These are phyloP conservation scores for Pteropus alecto DNA, from an alignment of 2,113 vertebrate genomes.

Conservation along the genomic window DNA sequence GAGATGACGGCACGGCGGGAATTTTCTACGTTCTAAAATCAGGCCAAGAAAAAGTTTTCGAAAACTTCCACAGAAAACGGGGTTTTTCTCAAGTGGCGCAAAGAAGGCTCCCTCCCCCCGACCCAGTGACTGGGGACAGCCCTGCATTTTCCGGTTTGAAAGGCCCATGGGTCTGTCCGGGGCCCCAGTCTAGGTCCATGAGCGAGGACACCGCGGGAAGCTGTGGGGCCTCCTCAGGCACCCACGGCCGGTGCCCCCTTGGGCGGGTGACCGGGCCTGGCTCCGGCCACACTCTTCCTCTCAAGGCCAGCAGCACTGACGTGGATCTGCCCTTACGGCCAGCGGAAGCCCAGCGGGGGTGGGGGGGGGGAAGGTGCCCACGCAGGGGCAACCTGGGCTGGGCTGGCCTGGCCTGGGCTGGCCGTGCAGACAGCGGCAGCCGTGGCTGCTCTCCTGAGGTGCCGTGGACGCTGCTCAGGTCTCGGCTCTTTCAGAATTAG, in stretches of 20 bases:
- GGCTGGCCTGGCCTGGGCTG: not conserved
- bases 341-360: too few species aligned
- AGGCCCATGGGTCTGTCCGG: not conserved
- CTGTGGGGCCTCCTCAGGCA: not conserved
- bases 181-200: not conserved
- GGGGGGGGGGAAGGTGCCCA: rapidly evolving
- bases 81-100: not conserved
- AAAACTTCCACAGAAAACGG: not conserved
- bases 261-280: not conserved
- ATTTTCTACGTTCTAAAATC: not conserved
- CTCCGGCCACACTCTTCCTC: not conserved
- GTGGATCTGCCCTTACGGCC: not conserved
- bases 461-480: rapidly evolving
- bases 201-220: rapidly evolving
- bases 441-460: rapidly evolving
- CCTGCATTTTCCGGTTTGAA: not conserved
- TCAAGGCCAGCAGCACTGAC: not conserved
- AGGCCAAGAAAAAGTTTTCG: not conserved
- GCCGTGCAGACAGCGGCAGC: too few species aligned
- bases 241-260: too few species aligned
- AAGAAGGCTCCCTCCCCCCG: not conserved
- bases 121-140: not conserved
- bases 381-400: rapidly evolving
- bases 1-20: rapidly evolving
- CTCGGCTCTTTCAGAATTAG: not conserved